Conservation (phyloP, 1,140 invertebrate genomes). For the Drosophila lowei region DNA sequence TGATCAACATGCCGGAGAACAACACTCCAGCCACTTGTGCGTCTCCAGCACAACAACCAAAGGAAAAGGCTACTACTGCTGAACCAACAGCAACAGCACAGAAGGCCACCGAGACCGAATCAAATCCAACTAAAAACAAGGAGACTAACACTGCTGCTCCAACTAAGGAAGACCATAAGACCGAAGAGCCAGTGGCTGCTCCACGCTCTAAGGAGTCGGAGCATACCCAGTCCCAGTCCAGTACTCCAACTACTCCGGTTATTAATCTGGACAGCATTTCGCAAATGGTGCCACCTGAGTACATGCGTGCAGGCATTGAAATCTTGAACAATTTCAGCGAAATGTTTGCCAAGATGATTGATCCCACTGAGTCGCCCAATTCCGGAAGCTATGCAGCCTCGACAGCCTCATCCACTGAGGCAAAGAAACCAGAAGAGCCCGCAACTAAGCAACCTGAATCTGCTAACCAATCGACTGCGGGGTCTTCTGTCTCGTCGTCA, state of each 20-base stretch:
- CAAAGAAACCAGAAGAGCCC: constrained; percentile 18
- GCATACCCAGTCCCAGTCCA: not conserved
- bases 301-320: constrained; percentile 74
- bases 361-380: constrained; percentile 52
- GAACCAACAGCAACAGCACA: constrained; percentile 17
- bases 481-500: constrained; percentile 9
- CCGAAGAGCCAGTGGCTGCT: constrained; percentile 40
- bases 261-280: constrained; percentile 61
- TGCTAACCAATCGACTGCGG: not conserved
- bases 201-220: constrained; percentile 38
- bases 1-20: constrained; percentile 72
- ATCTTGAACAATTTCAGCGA: constrained; percentile 78
- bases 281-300: constrained; percentile 73
- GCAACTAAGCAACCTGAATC: not conserved
- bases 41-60: constrained; percentile 12
- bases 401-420: constrained; percentile 6
- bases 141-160: not conserved
- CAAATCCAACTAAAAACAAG: constrained; percentile 15
- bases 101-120: constrained; percentile 13
- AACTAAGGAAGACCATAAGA: not conserved
- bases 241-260: constrained; percentile 53
- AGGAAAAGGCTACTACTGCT: constrained; percentile 6
- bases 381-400: constrained; percentile 15
- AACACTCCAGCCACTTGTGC: constrained; percentile 23
- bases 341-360: constrained; percentile 81